phyloP scores from a whole-genome alignment of 2,797 vertebrate species.

The Scolopax rusticola region DNA sequence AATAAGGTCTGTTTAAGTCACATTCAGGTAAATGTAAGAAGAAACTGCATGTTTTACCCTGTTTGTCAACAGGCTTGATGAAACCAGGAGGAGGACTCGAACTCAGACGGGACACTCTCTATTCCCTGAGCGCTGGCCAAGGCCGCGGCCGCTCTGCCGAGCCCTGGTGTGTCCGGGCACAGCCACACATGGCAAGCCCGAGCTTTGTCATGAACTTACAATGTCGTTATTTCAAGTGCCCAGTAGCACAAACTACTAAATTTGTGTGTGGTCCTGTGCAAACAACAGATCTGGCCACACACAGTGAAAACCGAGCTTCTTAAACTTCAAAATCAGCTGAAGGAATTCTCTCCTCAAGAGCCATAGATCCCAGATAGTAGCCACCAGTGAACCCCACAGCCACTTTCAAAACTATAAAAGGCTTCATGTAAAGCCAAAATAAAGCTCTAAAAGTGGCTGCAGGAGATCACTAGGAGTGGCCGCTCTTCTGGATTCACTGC shows the following conservation, averaged over 20 bases:
- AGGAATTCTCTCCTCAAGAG: constrained; percentile 60
- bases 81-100: neutral
- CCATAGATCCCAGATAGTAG: constrained; percentile 65
- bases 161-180: neutral
- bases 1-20: neutral
- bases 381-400: constrained; percentile 61
- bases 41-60: neutral
- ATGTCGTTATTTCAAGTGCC: constrained; percentile 42
- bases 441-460: constrained; percentile 65
- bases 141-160: neutral
- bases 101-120: neutral
- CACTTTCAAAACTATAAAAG: constrained; percentile 65
- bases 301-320: constrained; percentile 48
- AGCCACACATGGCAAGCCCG: constrained; percentile 20
- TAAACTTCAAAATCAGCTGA: constrained; percentile 63
- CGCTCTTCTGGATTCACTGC: constrained; percentile 55
- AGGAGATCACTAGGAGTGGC: constrained; percentile 65
- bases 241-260: constrained; percentile 55
- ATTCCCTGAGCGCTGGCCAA: neutral
- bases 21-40: neutral
- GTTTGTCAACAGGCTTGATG: neutral
- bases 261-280: constrained; percentile 69
- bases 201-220: neutral
- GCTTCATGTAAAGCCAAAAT: constrained; percentile 59
- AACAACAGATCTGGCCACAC: constrained; percentile 69